Evolutionary conservation across 2,888 invertebrate genomes (phyloP).

Genomic region (Cheilosia grossa): DNA sequence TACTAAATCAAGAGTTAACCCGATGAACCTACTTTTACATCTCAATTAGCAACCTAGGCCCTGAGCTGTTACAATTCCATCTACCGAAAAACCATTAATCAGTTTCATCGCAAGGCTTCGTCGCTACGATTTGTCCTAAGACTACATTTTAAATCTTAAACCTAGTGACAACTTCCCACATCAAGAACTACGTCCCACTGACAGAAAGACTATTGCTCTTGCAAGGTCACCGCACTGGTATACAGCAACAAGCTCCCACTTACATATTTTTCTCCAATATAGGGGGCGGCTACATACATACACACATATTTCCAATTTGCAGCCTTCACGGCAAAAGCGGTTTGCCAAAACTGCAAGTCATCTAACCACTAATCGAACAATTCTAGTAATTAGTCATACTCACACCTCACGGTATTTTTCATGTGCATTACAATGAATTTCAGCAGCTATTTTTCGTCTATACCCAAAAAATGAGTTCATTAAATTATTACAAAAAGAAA

Average conservation of each 20-base stretch:
- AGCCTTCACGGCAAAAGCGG: constrained; percentile 17
- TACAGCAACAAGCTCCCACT: constrained; percentile 14
- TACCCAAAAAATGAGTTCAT: constrained; percentile 53
- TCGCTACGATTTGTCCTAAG: constrained; percentile 42
- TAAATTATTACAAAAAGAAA: constrained; percentile 16
- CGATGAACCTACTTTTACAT: not conserved
- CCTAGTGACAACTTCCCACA: constrained; percentile 21
- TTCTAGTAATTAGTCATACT: constrained; percentile 50
- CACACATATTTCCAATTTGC: constrained; percentile 11
- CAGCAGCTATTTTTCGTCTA: not conserved
- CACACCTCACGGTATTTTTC: constrained; percentile 12
- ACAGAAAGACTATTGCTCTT: constrained; percentile 4
- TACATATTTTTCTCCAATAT: not conserved
- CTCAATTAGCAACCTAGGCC: not conserved
- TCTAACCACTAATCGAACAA: constrained; percentile 34
- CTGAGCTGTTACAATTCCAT: not conserved
- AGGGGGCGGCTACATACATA: not conserved
- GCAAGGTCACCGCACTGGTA: constrained; percentile 38
- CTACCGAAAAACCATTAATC: constrained; percentile 39
- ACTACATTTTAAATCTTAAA: constrained; percentile 3
- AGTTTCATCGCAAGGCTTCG: constrained; percentile 34
- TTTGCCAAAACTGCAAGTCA: constrained; percentile 44
- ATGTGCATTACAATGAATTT: constrained; percentile 6
- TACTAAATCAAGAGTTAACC: not conserved
- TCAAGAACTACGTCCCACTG: constrained; percentile 1